These are phyloP conservation scores for Melanotaenia nigrans DNA, from an alignment of 2,797 vertebrate genomes.

Conservation along the genomic window DNA sequence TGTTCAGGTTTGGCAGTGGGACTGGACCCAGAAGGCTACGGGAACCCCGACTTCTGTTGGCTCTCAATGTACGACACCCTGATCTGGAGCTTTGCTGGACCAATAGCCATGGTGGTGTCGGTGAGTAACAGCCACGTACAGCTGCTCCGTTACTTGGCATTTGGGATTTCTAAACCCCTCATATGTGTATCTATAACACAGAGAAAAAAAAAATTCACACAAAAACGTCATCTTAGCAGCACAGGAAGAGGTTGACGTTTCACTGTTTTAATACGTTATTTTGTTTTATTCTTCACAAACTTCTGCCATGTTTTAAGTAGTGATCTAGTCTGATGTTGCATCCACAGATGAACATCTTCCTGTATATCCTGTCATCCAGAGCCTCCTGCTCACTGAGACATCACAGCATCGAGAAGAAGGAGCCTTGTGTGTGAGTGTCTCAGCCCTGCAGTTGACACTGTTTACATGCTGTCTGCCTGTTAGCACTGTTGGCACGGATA, in stretches of 20 bases:
- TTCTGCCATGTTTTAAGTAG: slow-evolving; percentile 4
- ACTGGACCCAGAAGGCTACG: slow-evolving; percentile 94
- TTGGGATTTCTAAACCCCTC: too few species aligned
- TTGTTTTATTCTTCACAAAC: neutral
- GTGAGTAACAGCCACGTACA: slow-evolving; percentile 76
- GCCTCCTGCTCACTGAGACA: slow-evolving; percentile 84
- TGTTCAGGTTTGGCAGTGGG: slow-evolving; percentile 91
- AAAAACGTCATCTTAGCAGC: neutral
- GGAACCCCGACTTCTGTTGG: slow-evolving; percentile 97
- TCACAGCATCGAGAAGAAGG: slow-evolving; percentile 91
- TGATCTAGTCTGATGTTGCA: slow-evolving; percentile 21
- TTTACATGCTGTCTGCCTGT: neutral
- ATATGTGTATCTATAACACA: too few species aligned
- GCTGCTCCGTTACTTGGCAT: too few species aligned
- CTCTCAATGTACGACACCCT: slow-evolving; percentile 93
- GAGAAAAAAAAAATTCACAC: neutral
- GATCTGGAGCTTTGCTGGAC: slow-evolving; percentile 95
- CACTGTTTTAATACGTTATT: neutral
- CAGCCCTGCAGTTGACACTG: neutral
- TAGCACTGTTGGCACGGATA: neutral
- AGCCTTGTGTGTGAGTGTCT: slow-evolving; percentile 86
- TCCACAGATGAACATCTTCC: slow-evolving; percentile 90
- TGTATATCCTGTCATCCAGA: slow-evolving; percentile 88
- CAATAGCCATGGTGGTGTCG: slow-evolving; percentile 86
- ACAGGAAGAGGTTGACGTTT: neutral